Evolutionary conservation across 1,140 invertebrate species (phyloP).

Genomic region (Maniola jurtina): DNA sequence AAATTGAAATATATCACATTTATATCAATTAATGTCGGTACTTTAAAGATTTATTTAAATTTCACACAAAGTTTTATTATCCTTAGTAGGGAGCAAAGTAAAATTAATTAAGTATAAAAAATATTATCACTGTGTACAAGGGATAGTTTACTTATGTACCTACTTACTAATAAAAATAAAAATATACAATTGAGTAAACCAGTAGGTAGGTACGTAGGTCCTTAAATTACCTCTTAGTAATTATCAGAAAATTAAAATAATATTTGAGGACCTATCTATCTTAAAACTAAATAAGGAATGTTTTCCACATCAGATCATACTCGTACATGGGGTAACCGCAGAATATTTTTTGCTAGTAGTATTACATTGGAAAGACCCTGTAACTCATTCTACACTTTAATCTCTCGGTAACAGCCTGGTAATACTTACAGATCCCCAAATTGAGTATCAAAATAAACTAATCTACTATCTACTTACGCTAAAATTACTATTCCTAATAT

Average conservation of each 20-base stretch:
- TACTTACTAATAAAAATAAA: not conserved
- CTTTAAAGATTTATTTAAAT: no score
- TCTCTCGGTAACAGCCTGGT: not conserved
- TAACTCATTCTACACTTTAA: not conserved
- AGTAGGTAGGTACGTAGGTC: not conserved
- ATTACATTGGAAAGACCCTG: no score
- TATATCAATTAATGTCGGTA: no score
- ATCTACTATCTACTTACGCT: not conserved
- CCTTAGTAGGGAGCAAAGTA: no score
- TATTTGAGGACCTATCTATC: slow-evolving; percentile 13
- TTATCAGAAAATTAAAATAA: slow-evolving; percentile 9
- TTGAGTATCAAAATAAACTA: slow-evolving; percentile 13
- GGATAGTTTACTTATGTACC: no score
- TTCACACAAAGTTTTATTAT: no score
- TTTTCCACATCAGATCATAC: not conserved
- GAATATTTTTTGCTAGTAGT: no score
- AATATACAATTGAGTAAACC: not conserved
- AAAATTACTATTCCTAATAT: not conserved
- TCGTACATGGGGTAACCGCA: no score
- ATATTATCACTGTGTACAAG: no score
- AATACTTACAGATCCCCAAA: slow-evolving; percentile 4
- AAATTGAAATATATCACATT: no score
- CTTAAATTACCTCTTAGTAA: slow-evolving; percentile 5
- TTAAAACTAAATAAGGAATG: not conserved
- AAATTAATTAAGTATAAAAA: no score